phyloP scores from a whole-genome alignment of 1,140 invertebrate species.

The Temnothorax curvispinosus region DNA sequence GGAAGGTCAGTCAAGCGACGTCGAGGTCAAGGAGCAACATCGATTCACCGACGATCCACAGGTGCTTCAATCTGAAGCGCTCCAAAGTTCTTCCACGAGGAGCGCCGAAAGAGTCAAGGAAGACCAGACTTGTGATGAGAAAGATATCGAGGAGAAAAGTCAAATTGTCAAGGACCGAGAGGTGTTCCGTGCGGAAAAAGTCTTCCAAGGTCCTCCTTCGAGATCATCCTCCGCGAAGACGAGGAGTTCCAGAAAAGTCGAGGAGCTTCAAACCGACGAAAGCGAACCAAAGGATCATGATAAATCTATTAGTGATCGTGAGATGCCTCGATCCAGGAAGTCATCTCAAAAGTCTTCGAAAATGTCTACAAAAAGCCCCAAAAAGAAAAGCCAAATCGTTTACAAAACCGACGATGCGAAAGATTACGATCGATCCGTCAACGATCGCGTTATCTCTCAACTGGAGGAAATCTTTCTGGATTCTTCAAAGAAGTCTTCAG shows the following conservation, averaged over 20 bases:
- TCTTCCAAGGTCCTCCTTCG: slow-evolving; percentile 27
- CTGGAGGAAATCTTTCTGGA: slow-evolving; percentile 29
- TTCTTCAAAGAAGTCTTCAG: slow-evolving; percentile 2
- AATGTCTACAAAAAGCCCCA: slow-evolving; percentile 39
- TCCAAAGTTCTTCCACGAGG: slow-evolving; percentile 41
- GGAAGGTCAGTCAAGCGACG: slow-evolving; percentile 46
- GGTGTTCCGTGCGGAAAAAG: background rate
- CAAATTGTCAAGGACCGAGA: background rate
- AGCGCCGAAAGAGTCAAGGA: background rate
- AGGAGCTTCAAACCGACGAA: background rate
- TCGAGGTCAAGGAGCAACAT: slow-evolving; percentile 19
- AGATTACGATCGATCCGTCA: slow-evolving; percentile 28
- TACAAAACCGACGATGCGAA: slow-evolving; percentile 24
- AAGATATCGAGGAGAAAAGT: background rate
- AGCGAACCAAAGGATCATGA: slow-evolving; percentile 12
- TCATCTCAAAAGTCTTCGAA: slow-evolving; percentile 23
- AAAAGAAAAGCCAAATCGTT: slow-evolving; percentile 8
- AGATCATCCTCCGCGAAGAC: slow-evolving; percentile 23
- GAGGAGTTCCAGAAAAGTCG: slow-evolving; percentile 2
- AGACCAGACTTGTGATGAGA: background rate
- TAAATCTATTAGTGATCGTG: slow-evolving; percentile 15
- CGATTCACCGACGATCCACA: background rate
- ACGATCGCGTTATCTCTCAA: slow-evolving; percentile 47
- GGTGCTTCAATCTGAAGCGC: slow-evolving; percentile 26
- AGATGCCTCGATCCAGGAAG: slow-evolving; percentile 8